phyloP scores from a whole-genome alignment of 2,113 vertebrate genomes.

The Scomber japonicus region DNA sequence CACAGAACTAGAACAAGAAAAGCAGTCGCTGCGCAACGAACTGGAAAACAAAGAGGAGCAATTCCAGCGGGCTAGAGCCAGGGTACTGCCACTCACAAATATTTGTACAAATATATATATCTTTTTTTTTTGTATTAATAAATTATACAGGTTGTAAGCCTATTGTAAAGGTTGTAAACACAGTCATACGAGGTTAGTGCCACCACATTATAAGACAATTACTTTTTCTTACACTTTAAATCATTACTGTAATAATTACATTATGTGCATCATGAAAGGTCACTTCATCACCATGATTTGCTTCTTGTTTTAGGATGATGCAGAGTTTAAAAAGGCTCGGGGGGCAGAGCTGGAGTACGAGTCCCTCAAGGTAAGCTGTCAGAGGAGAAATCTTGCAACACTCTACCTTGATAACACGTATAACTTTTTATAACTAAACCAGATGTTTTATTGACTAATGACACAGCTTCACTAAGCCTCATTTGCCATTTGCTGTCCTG shows the following conservation, averaged over 20 bases:
- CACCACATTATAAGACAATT: too few species aligned
- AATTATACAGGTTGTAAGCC: background rate
- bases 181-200: background rate
- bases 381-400: background rate
- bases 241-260: too few species aligned
- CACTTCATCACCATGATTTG: background rate
- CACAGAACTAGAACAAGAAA: slow-evolving; percentile 96
- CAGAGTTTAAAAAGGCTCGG: slow-evolving; percentile 91
- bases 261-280: background rate
- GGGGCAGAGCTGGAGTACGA: slow-evolving; percentile 97
- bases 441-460: background rate
- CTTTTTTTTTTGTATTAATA: background rate
- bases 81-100: slow-evolving; percentile 79
- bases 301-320: slow-evolving; percentile 87
- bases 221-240: too few species aligned
- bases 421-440: background rate
- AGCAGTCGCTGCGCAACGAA: slow-evolving; percentile 94
- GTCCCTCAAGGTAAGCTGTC: slow-evolving; percentile 92
- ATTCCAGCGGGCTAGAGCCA: slow-evolving; percentile 91
- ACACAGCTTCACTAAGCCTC: too few species aligned
- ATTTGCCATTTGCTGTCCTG: background rate
- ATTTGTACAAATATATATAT: background rate
- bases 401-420: too few species aligned
- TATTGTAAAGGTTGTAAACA: background rate
- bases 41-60: slow-evolving; percentile 96